Conservation (phyloP, 2,797 vertebrate species). For the Falco peregrinus region DNA sequence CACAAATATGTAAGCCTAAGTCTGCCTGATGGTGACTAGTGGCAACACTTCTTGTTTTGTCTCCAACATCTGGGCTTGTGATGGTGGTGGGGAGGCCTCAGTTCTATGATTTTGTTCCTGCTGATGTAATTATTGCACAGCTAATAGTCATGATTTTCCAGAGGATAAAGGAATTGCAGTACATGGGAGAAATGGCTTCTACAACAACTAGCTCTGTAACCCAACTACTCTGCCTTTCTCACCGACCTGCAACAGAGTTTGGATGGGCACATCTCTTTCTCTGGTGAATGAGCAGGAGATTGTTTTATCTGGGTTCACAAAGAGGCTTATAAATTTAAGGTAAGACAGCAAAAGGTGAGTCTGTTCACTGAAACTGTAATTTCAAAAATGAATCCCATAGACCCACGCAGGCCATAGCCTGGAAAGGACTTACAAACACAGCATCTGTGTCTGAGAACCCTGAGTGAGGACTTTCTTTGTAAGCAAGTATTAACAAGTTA, state of each 20-base stretch:
- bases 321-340: background rate
- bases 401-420: background rate
- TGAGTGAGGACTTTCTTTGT: background rate
- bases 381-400: background rate
- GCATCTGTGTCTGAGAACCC: background rate
- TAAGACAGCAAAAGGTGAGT: background rate
- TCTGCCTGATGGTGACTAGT: background rate
- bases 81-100: background rate
- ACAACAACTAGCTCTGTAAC: background rate
- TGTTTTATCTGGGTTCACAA: background rate
- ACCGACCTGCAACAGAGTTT: background rate
- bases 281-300: background rate
- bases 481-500: background rate
- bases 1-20: background rate
- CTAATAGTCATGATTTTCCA: background rate
- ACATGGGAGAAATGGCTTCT: background rate
- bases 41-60: conserved; percentile 3
- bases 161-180: background rate
- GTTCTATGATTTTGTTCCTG: background rate
- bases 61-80: background rate
- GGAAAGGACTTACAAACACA: background rate
- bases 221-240: background rate
- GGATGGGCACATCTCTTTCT: background rate
- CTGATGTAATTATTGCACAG: background rate
- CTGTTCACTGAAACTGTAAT: background rate